Conservation (phyloP, 2,888 invertebrate species). For the Diloba caeruleocephala region DNA sequence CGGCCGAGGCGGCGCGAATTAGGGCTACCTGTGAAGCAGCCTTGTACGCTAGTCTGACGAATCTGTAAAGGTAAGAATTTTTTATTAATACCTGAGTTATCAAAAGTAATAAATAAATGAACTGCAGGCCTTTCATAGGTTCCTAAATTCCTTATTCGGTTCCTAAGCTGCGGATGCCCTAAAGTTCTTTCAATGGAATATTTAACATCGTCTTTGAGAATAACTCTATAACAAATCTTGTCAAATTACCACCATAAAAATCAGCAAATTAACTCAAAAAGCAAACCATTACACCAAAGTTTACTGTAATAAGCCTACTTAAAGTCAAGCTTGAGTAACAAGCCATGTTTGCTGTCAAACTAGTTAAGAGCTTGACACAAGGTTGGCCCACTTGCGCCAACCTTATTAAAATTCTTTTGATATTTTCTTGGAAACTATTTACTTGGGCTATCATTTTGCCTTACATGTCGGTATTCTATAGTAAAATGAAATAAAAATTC, state of each 20-base stretch:
- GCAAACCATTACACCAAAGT: not conserved
- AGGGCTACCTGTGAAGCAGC: constrained; percentile 63
- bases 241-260: too few relatives aligned
- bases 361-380: constrained; percentile 18
- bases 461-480: too few relatives aligned
- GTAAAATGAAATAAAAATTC: too few relatives aligned
- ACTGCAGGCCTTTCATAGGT: too few relatives aligned
- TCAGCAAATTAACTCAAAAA: not conserved
- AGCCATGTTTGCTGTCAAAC: constrained; percentile 32
- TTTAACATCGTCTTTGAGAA: not conserved
- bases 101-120: too few relatives aligned
- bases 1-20: constrained; percentile 68
- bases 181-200: not conserved
- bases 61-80: constrained; percentile 79
- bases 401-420: constrained; percentile 31
- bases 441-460: too few relatives aligned
- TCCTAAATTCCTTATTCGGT: too few relatives aligned
- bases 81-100: too few relatives aligned
- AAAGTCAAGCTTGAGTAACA: constrained; percentile 17
- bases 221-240: not conserved
- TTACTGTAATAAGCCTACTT: constrained; percentile 9
- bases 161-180: too few relatives aligned
- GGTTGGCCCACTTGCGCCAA: constrained; percentile 1
- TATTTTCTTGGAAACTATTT: constrained; percentile 16
- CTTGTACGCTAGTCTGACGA: constrained; percentile 82